A percentile compares a stretch with the other conserved stretches of the same genome.
Conservation (phyloP, 2,113 vertebrate species). For the Suricata suricatta region DNA sequence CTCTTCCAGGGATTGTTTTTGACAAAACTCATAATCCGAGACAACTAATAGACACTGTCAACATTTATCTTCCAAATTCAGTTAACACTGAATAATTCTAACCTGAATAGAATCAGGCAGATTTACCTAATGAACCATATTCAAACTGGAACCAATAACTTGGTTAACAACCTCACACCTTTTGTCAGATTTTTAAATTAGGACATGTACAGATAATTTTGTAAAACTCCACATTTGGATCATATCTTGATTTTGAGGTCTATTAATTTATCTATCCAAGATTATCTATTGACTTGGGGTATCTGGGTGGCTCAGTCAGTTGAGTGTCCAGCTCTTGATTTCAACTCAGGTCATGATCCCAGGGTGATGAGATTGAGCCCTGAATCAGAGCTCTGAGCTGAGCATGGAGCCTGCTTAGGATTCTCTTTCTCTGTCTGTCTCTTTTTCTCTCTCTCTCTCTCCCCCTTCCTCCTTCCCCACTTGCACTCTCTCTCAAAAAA, state of each 20-base stretch:
- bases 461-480: too few relatives aligned
- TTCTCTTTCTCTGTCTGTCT: too few relatives aligned
- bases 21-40: neutral
- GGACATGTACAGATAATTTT: neutral
- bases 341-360: too few relatives aligned
- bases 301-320: too few relatives aligned
- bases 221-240: neutral
- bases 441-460: too few relatives aligned
- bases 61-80: constrained; percentile 16
- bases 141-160: neutral
- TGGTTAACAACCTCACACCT: neutral
- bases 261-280: neutral
- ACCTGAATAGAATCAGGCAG: neutral
- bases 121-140: neutral
- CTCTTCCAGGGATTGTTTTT: neutral
- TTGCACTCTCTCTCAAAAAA: too few relatives aligned
- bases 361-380: too few relatives aligned
- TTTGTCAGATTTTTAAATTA: neutral
- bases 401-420: too few relatives aligned
- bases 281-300: neutral
- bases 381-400: too few relatives aligned
- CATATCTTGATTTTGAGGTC: constrained; percentile 1
- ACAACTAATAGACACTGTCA: neutral
- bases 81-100: neutral
- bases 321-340: too few relatives aligned